Base-by-base conservation (phyloP, 2,888 invertebrate genomes). In the Drosophila colorata region DNA sequence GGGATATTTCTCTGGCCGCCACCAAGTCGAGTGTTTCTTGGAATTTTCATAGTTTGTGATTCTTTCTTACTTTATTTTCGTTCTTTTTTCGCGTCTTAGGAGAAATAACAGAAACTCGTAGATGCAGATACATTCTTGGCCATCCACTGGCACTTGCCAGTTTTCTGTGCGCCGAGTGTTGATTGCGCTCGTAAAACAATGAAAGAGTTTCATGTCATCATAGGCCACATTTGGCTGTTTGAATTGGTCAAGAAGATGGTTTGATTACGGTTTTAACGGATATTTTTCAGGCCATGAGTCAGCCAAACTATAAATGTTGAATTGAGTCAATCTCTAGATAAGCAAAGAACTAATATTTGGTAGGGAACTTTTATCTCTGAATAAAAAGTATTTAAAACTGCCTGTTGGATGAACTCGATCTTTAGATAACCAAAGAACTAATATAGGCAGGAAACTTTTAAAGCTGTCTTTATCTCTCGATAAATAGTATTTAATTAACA, bases 1-100 rank as follows among this genome's bases (percentile, higher is more conserved):
- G 71, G 76, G 75, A 75, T 65, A 41, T 59, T 49, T 13, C 47
- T 49, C 46, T 3, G 14, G 48, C 28, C 37, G 51, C 52, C 57
- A 57, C 47, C 56, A 41, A 77, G 67, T 85, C 70, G 74, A 85
- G 85, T 87, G 70, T 44, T 85, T 87, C 85, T 69, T 20, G 73
- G 88, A 85, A 85, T 74, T 35, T 33, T 69, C 78, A 56, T 33
- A 57, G 61, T 68, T 67, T 71, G 58, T 67, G 61, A 65, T 61
- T 59, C 53, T 71, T 66, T 59, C 16, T 49, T 38, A 47, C 38
- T 61, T 69, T 40, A 4, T 31, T 46, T 58, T 16, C 9, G 7
- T 20, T 57, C 4, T 43, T 23, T 31, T 35, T 35, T 33, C 40
- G 49, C 14, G 16, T 47, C 6, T 46, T 25, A 52, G 43, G 41